Base-by-base conservation (phyloP, 2,888 invertebrate species). In the Lucinisca nassula region DNA sequence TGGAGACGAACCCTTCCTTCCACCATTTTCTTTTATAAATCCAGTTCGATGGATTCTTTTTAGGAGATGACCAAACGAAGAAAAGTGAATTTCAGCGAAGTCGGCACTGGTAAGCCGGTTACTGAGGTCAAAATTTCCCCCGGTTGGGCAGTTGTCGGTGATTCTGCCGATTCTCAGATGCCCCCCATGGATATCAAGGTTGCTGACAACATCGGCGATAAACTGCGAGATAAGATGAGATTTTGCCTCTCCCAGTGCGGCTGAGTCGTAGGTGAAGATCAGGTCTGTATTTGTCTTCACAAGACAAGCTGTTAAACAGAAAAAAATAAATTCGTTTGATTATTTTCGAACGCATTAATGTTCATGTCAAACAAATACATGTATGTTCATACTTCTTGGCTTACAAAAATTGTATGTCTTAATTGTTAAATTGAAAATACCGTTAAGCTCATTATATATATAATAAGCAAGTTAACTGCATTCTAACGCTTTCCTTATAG, bases 181-280 rank as follows among this genome's bases (percentile, higher is more conserved):
- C 6, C 90, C 89, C 21, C 87, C 83, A 10, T 37, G 24, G 10
- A 88, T 21, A 45, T 87, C 87, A 0, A 91, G 79, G 17, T 75
- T 75, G 12, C 79, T 76, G 8, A 90, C 84, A 14, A 91, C 70
- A 12, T 55, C 74, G 21, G 88, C 49, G 58, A 92, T 84, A 32
- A 92, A 90, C 70, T 85, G 74, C 1, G 91, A 84, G 45, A 92
- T 88, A 2, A 84, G 82, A 35, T 74, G 35, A 12, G 92, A 85
- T 45, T 87, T 89, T 37, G 38, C 55, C 1, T 78, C 86, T 32
- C 92, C 92, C 14, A 93, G 75, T 14, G 90, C 82, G 27, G 89
- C 79, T 1, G 92, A 84, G 77, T 93, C 93, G 74, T 90, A 92
- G 21, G 91, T 87, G 73, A 93, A 93, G 74, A 92, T 84, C 55